Base-by-base conservation (phyloP, 2,888 invertebrate species). In the Allacma fusca region DNA sequence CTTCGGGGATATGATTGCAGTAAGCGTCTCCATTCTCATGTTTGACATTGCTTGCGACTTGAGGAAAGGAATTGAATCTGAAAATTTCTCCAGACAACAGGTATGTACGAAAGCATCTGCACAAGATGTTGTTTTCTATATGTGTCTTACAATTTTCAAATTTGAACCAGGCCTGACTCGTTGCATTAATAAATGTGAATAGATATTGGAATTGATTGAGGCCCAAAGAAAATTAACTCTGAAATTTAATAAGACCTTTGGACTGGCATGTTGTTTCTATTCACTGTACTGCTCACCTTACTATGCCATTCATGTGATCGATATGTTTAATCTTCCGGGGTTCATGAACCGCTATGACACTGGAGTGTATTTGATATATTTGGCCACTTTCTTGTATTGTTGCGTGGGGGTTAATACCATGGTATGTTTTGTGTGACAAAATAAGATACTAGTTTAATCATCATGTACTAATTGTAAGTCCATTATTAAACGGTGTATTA, bases 331-430 rank as follows among this genome's bases (percentile, higher is more conserved):
- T 62, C 34, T 64, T 16, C 64, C 62, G 0, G 73, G 73, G 1
- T 73, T 73, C 43, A 73, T 73, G 73, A 73, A 73, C 40, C 62
- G 64, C 1, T 73, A 64, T 29, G 29, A 23, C 34, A 73, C 64
- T 1, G 1, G 16, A 1, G 40, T 73, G 7, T 73, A 73, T 29
- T 19, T 73, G 2, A 12, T 64, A 0, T 73, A 62, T 19, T 28
- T 73, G 50, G 70, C 50, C 16, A 7, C 16, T 26, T 50, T 50
- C n/a, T 28, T 71, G 24, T 9, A 40, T 23, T 16, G 24, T 7
- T 43, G 70, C 19, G 26, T 44, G 5, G 24, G 50, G 19, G 43
- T 71, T 24, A 71, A 71, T 28, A 57, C 21, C 21, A 13, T 71
- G 50, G 70, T 71, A 26, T 19, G 28, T 29, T 16, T 19, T 21